These are phyloP conservation scores for Decapterus maruadsi DNA, from an alignment of 2,797 vertebrate species.

Conservation along the genomic window DNA sequence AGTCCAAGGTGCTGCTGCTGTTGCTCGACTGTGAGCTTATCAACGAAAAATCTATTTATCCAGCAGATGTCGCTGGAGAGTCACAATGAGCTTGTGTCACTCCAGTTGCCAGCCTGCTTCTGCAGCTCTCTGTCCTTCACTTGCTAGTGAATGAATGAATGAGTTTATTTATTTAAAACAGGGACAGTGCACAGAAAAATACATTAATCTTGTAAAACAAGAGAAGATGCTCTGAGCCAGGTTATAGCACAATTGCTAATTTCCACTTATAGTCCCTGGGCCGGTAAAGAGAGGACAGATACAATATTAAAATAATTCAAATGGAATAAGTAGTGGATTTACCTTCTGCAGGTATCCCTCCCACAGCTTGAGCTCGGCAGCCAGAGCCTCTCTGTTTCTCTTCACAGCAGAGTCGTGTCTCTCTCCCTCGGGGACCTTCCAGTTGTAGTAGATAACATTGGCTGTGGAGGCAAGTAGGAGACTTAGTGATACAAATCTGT, in stretches of 20 bases:
- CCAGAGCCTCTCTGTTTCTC: constrained; percentile 70
- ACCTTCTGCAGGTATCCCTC: constrained; percentile 79
- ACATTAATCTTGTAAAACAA: too few relatives aligned
- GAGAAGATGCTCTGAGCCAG: too few relatives aligned
- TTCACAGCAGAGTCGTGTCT: constrained; percentile 77
- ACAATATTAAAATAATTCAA: too few relatives aligned
- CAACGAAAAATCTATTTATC: not conserved
- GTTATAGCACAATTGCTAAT: too few relatives aligned
- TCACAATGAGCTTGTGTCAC: not conserved
- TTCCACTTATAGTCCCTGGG: too few relatives aligned
- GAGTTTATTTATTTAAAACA: too few relatives aligned
- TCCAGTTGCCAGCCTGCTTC: not conserved
- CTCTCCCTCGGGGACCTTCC: constrained; percentile 78
- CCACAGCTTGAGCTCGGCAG: constrained; percentile 77
- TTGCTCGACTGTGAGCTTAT: not conserved
- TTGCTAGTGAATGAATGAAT: too few relatives aligned
- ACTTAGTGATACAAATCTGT: not conserved
- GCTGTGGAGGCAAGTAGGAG: constrained; percentile 31
- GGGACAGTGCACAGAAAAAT: too few relatives aligned
- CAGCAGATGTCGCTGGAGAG: not conserved
- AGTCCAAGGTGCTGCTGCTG: not conserved
- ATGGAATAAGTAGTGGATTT: too few relatives aligned
- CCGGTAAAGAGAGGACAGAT: too few relatives aligned
- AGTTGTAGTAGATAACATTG: constrained; percentile 71
- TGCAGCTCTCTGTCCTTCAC: not conserved